Base-by-base conservation (phyloP, 2,113 vertebrate genomes). In the Daphoenositta chrysoptera region DNA sequence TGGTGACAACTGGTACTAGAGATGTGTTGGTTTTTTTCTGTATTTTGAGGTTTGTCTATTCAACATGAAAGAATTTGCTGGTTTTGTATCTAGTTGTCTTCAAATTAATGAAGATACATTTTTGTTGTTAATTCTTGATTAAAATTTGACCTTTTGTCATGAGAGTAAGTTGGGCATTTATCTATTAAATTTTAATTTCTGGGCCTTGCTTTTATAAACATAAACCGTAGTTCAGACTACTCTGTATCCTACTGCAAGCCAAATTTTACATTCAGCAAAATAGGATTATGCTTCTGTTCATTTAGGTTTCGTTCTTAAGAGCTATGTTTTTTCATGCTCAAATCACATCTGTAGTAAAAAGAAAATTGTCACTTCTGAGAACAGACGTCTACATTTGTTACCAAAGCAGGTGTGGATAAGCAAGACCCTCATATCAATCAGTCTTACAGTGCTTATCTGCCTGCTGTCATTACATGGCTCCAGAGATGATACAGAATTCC, bases 401-500 rank as follows among this genome's bases (percentile, higher is more conserved):
- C 4, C 27, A 72, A 37, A 89, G 40, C 0, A 1, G 60, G 19
- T 65, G 45, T 91, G 68, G 58, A 40, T 81, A 72, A 81, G 50
- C 53, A 73, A 77, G 84, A 61, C 61, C n/a, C 28, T 73, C 19
- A 1, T 61, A 60, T 81, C 68, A 64, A 14, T 91, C 68, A 39
- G 58, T 83, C 48, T 56, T 80, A 54, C 0, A 5, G 54, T 69
- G 35, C 71, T 76, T 80, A 33, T 65, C 81, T 89, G 77, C 77
- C 84, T 91, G 60, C 40, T 60, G 84, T 73, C 50, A 69, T 91
- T 80, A 65, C 24, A 5, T 44, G 58, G 51, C 31, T 87, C n/a
- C 54, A 87, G 68, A 95, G 81, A 87, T 73, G 40, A 84, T 87
- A 84, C 45, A 70, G 90, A 87, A 81, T 95, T 89, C 77, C 69